These are phyloP conservation scores for Platichthys stellatus DNA, from an alignment of 2,113 vertebrate genomes.

Conservation along the genomic window DNA sequence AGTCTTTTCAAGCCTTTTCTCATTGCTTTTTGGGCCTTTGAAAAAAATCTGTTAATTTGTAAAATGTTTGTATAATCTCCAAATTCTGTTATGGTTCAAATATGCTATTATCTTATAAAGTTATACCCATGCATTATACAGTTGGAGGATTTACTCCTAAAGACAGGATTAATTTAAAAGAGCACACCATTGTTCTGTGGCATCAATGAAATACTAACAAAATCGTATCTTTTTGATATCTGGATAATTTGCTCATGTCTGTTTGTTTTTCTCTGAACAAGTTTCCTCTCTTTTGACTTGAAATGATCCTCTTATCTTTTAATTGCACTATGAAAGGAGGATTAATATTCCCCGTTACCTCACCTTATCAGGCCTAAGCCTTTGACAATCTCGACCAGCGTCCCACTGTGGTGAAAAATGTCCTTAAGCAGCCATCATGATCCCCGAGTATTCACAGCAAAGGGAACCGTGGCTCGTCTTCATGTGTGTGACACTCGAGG, in stretches of 20 bases:
- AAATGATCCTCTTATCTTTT: slow-evolving; percentile 61
- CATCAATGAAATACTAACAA: slow-evolving; percentile 18
- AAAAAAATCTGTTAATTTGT: slow-evolving; percentile 41
- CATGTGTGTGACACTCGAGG: slow-evolving; percentile 14
- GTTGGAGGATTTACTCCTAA: slow-evolving; percentile 26
- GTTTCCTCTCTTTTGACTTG: slow-evolving; percentile 61
- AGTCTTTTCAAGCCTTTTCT: slow-evolving; percentile 47
- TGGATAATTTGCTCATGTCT: slow-evolving; percentile 22
- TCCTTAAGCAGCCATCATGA: slow-evolving; percentile 38
- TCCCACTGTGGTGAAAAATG: slow-evolving; percentile 51
- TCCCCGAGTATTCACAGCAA: slow-evolving; percentile 54
- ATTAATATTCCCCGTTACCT: slow-evolving; percentile 66
- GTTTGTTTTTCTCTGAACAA: too few relatives aligned
- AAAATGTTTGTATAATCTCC: slow-evolving; percentile 39
- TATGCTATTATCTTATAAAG: slow-evolving; percentile 20
- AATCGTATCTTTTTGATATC: slow-evolving; percentile 20
- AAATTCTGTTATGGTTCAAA: slow-evolving; percentile 31
- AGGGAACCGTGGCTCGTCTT: slow-evolving; percentile 18
- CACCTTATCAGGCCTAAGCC: slow-evolving; percentile 65
- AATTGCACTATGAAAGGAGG: slow-evolving; percentile 77
- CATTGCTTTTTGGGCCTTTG: slow-evolving; percentile 21
- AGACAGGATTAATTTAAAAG: slow-evolving; percentile 30
- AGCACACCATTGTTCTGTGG: slow-evolving; percentile 22
- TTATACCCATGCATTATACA: slow-evolving; percentile 19
- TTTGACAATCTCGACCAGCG: slow-evolving; percentile 71